Evolutionary conservation across 2,888 invertebrate genomes (phyloP).

Genomic region (Ormia ochracea): DNA sequence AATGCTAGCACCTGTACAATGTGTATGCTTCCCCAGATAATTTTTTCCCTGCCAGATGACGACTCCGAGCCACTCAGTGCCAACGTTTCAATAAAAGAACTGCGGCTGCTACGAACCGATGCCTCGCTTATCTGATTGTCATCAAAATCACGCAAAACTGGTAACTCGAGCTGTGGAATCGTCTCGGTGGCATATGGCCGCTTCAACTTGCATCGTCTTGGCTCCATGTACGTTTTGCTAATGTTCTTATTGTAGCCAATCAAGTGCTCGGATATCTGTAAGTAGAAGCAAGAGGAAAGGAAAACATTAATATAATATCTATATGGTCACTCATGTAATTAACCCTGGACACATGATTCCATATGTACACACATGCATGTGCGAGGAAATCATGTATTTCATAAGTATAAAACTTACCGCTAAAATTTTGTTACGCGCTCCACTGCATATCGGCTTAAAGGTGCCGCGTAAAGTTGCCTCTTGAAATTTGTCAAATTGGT

Average conservation of each 20-base stretch:
- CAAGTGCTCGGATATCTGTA: constrained; percentile 67
- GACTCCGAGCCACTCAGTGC: constrained; percentile 75
- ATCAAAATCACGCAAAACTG: constrained; percentile 72
- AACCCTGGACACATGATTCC: neutral
- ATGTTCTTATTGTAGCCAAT: constrained; percentile 67
- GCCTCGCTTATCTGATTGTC: constrained; percentile 62
- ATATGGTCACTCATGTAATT: no score
- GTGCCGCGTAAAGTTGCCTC: constrained; percentile 80
- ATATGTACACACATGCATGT: neutral
- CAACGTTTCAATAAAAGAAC: constrained; percentile 79
- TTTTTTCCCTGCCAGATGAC: constrained; percentile 49
- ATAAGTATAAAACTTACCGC: constrained; percentile 77
- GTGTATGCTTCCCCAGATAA: constrained; percentile 41
- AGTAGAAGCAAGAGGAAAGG: constrained; percentile 19
- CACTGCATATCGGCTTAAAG: constrained; percentile 81
- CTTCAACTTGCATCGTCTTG: constrained; percentile 65
- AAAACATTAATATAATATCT: constrained; percentile 2
- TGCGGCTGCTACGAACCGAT: constrained; percentile 78
- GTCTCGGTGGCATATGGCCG: constrained; percentile 68
- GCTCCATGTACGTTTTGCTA: constrained; percentile 64
- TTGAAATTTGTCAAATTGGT: constrained; percentile 81
- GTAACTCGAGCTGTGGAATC: constrained; percentile 77
- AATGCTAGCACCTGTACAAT: constrained; percentile 27
- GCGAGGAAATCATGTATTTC: neutral
- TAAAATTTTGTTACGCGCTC: constrained; percentile 78